A percentile compares a stretch with the other conserved stretches of the same genome.
These are phyloP conservation scores for Calameuta idolon DNA, from an alignment of 2,888 invertebrate genomes.

Conservation along the genomic window DNA sequence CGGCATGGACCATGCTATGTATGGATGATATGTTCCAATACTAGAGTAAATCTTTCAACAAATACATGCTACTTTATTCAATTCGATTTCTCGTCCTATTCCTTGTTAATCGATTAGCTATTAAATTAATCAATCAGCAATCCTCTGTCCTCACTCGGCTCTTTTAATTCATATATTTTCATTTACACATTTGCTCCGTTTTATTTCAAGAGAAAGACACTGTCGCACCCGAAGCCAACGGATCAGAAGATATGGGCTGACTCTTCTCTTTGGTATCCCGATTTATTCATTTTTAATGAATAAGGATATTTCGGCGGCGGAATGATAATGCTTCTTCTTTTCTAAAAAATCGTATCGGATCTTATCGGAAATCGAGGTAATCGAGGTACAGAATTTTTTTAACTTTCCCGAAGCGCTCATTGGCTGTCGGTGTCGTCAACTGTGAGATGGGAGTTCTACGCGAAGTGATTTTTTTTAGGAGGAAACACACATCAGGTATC, in stretches of 20 bases:
- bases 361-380: no score
- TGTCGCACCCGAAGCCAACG: background rate
- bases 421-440: no score
- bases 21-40: constrained; percentile 65
- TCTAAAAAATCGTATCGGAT: no score
- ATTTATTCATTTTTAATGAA: background rate
- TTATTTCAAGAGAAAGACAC: background rate
- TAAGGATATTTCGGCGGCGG: background rate
- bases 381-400: no score
- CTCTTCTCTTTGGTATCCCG: background rate
- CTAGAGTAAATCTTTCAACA: constrained; percentile 65
- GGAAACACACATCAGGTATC: background rate
- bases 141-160: background rate
- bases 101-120: background rate
- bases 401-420: no score
- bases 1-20: constrained; percentile 64
- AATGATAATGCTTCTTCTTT: background rate
- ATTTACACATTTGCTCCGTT: background rate
- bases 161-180: background rate
- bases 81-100: constrained; percentile 29
- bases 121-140: background rate
- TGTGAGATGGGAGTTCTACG: no score
- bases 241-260: background rate
- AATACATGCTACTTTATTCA: constrained; percentile 42
- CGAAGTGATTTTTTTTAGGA: no score